Conservation (phyloP, 2,113 vertebrate species). For the Felis chaus region DNA sequence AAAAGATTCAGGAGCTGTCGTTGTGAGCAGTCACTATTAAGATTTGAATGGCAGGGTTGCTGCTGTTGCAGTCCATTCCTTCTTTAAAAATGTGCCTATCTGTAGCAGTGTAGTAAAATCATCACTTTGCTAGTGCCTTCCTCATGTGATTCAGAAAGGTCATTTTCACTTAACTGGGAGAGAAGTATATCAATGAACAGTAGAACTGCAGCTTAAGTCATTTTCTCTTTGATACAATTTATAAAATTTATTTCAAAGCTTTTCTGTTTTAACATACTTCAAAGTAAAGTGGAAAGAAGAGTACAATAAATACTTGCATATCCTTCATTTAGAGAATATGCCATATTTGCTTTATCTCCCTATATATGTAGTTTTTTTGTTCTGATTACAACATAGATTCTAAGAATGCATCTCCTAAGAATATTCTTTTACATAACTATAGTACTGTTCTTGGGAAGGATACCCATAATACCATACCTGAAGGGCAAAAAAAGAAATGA, state of each 20-base stretch:
- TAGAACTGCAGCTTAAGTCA: background rate
- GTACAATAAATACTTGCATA: background rate
- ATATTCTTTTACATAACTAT: background rate
- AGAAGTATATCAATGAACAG: background rate
- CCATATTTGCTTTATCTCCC: background rate
- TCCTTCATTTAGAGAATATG: background rate
- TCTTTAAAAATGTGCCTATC: background rate
- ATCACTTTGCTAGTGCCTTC: background rate
- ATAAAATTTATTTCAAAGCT: background rate
- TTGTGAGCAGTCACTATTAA: background rate
- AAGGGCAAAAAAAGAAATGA: background rate
- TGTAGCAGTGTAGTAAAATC: background rate
- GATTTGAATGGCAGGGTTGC: background rate
- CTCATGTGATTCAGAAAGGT: background rate
- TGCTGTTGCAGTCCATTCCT: background rate
- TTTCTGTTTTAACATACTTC: background rate
- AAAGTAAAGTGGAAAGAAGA: background rate
- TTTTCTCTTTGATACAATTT: background rate
- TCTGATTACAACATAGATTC: background rate
- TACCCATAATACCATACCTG: background rate
- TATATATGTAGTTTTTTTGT: background rate
- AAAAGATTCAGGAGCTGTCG: background rate
- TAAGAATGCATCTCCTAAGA: background rate
- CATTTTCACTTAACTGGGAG: background rate
- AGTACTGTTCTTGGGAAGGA: background rate